Percentiles rank a stretch among this genome's conserved stretches.
Evolutionary conservation across 2,797 vertebrate genomes (phyloP).

Genomic region (Buphagus erythrorhynchus): DNA sequence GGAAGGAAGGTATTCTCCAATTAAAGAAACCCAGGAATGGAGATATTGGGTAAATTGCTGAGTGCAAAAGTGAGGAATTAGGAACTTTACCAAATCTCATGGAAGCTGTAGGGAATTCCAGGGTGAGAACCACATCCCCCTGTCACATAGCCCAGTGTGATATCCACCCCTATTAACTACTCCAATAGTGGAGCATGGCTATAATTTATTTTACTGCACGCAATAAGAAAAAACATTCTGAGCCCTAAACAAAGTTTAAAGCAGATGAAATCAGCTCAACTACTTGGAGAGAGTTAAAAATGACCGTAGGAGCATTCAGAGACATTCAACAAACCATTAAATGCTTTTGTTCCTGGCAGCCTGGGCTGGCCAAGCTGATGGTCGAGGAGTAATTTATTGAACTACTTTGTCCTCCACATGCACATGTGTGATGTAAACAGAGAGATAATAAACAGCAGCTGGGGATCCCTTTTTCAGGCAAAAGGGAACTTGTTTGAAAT

Average conservation of each 20-base stretch:
- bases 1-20: not conserved
- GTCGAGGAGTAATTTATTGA: conserved; percentile 57
- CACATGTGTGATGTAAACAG: conserved; percentile 69
- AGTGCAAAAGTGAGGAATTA: not conserved
- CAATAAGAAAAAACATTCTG: not conserved
- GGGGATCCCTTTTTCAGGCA: conserved; percentile 51
- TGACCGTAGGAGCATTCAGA: not conserved
- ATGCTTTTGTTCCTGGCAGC: conserved; percentile 42
- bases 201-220: not conserved
- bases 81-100: not conserved
- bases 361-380: not conserved
- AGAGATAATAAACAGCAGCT: conserved; percentile 72
- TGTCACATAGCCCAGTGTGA: not conserved
- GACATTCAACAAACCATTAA: conserved; percentile 46
- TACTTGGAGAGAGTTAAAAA: conserved; percentile 51
- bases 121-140: not conserved
- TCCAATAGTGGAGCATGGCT: not conserved
- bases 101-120: not conserved
- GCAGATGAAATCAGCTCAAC: not conserved
- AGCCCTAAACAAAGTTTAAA: not conserved
- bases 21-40: not conserved
- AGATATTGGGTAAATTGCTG: not conserved
- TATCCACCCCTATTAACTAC: not conserved
- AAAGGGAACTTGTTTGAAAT: conserved; percentile 36
- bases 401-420: conserved; percentile 57